A percentile compares a stretch with the other conserved stretches of the same genome.
Conservation (phyloP, 2,797 vertebrate genomes). For the Euphonia xanthogaster region DNA sequence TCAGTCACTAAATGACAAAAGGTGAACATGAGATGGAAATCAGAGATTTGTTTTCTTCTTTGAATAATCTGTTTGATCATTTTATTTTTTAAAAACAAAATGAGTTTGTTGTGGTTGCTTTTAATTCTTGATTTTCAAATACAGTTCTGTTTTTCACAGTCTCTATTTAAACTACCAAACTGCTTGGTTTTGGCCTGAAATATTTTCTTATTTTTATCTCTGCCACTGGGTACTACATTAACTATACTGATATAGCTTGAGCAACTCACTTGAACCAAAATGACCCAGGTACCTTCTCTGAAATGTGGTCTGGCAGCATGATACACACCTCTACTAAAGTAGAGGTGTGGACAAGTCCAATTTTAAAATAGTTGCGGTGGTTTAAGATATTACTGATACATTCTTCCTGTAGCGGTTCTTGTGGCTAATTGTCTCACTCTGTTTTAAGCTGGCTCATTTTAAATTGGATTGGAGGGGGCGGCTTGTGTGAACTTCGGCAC, state of each 20-base stretch:
- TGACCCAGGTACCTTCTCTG: neutral
- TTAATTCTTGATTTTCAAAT: neutral
- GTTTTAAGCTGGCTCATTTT: neutral
- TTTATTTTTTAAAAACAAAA: neutral
- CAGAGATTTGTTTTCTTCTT: neutral
- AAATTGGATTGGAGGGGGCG: neutral
- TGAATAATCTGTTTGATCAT: neutral
- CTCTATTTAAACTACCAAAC: neutral
- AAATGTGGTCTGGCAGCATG: neutral
- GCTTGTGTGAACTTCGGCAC: neutral
- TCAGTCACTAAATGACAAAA: neutral
- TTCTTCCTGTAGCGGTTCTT: neutral
- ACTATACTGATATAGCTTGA: neutral
- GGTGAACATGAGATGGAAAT: neutral
- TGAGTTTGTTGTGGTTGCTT: neutral
- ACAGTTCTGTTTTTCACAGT: neutral
- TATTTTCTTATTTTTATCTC: neutral
- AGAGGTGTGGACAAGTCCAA: neutral
- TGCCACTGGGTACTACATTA: neutral
- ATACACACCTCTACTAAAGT: neutral
- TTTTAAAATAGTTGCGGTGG: neutral
- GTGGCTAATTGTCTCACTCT: neutral
- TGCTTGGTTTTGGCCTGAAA: neutral
- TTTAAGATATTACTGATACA: neutral
- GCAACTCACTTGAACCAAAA: neutral